phyloP scores from a whole-genome alignment of 2,113 vertebrate genomes.

The Myiagra hebetior region DNA sequence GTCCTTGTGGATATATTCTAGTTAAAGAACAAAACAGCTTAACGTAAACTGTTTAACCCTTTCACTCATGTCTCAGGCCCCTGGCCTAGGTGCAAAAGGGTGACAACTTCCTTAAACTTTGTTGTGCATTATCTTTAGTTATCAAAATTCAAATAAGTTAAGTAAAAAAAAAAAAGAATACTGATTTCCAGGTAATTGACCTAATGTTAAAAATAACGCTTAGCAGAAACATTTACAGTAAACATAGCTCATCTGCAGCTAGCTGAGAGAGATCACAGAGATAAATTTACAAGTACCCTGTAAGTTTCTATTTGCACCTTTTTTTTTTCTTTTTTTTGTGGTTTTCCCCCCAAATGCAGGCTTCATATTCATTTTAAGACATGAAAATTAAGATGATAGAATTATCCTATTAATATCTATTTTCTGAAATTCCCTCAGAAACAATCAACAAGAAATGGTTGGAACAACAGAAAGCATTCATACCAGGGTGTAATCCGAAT shows the following conservation, averaged over 20 bases:
- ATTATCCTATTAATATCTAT: neutral
- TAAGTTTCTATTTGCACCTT: slow-evolving; percentile 18
- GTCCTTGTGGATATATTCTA: slow-evolving; percentile 55
- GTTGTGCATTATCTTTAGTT: slow-evolving; percentile 46
- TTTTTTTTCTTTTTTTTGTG: neutral
- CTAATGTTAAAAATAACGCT: slow-evolving; percentile 57
- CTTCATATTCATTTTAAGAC: slow-evolving; percentile 20
- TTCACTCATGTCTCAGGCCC: slow-evolving; percentile 5
- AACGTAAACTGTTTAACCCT: slow-evolving; percentile 65
- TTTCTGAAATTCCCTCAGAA: slow-evolving; percentile 22
- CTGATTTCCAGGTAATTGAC: slow-evolving; percentile 50
- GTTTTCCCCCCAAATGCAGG: neutral
- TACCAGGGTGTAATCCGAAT: slow-evolving; percentile 46
- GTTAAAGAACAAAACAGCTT: slow-evolving; percentile 61
- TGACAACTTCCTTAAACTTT: slow-evolving; percentile 38
- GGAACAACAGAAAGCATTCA: slow-evolving; percentile 41
- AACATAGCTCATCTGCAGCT: slow-evolving; percentile 48
- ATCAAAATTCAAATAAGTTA: slow-evolving; percentile 66
- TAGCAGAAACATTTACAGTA: slow-evolving; percentile 56
- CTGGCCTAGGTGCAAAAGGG: neutral
- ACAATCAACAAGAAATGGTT: neutral
- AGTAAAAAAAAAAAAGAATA: slow-evolving; percentile 1
- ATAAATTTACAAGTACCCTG: slow-evolving; percentile 22
- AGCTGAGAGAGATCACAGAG: slow-evolving; percentile 57
- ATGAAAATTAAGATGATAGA: slow-evolving; percentile 18